phyloP scores from a whole-genome alignment of 92 coral and sea anemone genomes.

The Phenganax subtilis region DNA sequence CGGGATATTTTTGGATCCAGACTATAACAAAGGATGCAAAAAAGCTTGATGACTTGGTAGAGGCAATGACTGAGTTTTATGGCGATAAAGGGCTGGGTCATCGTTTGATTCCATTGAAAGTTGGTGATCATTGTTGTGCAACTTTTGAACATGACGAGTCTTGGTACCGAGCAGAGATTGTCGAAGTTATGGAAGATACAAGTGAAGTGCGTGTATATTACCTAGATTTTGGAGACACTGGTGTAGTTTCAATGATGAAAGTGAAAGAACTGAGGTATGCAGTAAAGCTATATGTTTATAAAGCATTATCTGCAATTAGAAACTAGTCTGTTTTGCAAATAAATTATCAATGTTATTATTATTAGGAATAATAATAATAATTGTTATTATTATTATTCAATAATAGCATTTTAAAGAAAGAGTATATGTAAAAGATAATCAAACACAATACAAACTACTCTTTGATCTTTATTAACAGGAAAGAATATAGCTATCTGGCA shows the following conservation, averaged over 20 bases:
- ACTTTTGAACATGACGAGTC: constrained; percentile 77
- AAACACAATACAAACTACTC: no score
- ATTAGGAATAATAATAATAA: no score
- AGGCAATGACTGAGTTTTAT: constrained; percentile 57
- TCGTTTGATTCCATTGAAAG: constrained; percentile 31
- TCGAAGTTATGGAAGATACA: constrained; percentile 53
- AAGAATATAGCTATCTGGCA: constrained; percentile 61
- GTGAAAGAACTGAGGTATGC: constrained; percentile 69
- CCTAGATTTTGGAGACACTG: constrained; percentile 89
- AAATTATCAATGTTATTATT: no score
- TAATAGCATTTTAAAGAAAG: no score
- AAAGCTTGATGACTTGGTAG: constrained; percentile 58
- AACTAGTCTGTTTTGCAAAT: no score
- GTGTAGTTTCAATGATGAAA: constrained; percentile 56
- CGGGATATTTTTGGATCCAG: constrained; percentile 86
- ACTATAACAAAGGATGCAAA: constrained; percentile 61
- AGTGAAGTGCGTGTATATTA: constrained; percentile 58
- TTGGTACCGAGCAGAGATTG: constrained; percentile 78
- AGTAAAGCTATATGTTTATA: background rate
- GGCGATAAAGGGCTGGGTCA: constrained; percentile 15
- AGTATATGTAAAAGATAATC: no score
- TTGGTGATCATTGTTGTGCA: constrained; percentile 79
- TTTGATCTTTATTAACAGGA: constrained; percentile 36
- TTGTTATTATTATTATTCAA: no score
- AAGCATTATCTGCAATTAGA: no score